A percentile compares a stretch with the other conserved stretches of the same genome.
phyloP scores from a whole-genome alignment of 1,140 invertebrate genomes.

The Leguminivora glycinivorella region DNA sequence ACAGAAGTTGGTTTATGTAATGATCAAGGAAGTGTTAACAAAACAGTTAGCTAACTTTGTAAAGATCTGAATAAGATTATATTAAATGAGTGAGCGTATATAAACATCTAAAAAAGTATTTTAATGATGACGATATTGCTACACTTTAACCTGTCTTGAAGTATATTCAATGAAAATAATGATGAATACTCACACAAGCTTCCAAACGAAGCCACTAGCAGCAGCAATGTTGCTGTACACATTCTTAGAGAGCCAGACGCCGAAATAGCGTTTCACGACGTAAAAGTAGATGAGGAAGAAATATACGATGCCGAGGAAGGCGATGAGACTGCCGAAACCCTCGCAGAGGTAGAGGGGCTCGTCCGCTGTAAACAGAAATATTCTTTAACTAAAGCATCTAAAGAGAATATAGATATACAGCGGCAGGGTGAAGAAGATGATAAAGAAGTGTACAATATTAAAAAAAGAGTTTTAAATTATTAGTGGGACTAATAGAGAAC shows the following conservation, averaged over 20 bases:
- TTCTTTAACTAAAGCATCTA: neutral
- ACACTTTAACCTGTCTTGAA: no score
- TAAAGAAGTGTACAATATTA: neutral
- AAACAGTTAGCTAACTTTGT: no score
- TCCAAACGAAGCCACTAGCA: constrained; percentile 43
- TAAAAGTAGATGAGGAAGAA: constrained; percentile 83
- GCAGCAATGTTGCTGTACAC: constrained; percentile 60
- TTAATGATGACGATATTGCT: no score
- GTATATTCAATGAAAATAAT: no score
- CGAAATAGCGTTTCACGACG: constrained; percentile 82
- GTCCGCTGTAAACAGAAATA: constrained; percentile 41
- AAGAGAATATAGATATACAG: neutral
- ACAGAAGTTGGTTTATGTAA: no score
- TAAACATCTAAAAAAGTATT: no score
- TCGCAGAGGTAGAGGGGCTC: constrained; percentile 76
- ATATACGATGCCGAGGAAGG: constrained; percentile 83
- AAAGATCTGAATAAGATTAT: no score
- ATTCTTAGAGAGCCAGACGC: constrained; percentile 59
- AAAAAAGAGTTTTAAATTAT: neutral
- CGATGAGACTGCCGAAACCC: constrained; percentile 87
- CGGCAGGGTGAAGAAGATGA: neutral
- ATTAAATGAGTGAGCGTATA: no score
- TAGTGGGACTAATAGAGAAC: no score
- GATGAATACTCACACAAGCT: constrained; percentile 57
- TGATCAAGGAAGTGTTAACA: no score